Base-by-base conservation (phyloP, 2,797 vertebrate genomes). In the Crenichthys baileyi region DNA sequence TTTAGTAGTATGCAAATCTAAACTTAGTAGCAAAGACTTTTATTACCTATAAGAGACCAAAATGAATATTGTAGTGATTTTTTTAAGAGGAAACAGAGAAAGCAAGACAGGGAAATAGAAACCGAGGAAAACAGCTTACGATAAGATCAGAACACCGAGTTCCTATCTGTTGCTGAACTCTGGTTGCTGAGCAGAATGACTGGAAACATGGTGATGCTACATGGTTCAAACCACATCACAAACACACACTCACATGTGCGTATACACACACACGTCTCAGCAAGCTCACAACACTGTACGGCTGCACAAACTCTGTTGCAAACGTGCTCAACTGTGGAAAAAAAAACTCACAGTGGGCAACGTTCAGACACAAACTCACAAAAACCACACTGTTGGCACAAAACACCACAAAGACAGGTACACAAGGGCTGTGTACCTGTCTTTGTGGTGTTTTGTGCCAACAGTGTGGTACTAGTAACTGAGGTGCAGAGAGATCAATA, bases 201-300 rank as follows among this genome's bases (percentile, higher is more conserved):
- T 88, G 89, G 91, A 93, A 93, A 89, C 83, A 86, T 89, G 70
- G 73, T 73, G 76, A 81, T 81, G 81, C 76, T 83, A 79, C 83
- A 79, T 44, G 78, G 58, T 77, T 73, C 7, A 83, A 88, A 85
- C 89, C 87, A 87, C 90, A 88, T 87, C 79, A 83, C 51, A 73
- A 39, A 61, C 39, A 13, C 50, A 76, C 75, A 76, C 46, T 36
- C 29, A 58, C 24, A n/a, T n/a, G 56, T 58, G 24, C 26, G 3
- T 26, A 58, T 8, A 36, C 7, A 77, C 53, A 44, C 41, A 72
- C 48, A 72, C 16, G 13, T 53, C 6, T 56, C 58, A 73, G 39
- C 36, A 51, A 80, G 68, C 20, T 78, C 15, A 81, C 81, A 70
- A 88, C 65, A 70, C 67, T 22, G 5, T 39, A 36, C 24, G 0